Conservation (phyloP, 2,888 invertebrate genomes). For the Ecdyonurus torrentis region DNA sequence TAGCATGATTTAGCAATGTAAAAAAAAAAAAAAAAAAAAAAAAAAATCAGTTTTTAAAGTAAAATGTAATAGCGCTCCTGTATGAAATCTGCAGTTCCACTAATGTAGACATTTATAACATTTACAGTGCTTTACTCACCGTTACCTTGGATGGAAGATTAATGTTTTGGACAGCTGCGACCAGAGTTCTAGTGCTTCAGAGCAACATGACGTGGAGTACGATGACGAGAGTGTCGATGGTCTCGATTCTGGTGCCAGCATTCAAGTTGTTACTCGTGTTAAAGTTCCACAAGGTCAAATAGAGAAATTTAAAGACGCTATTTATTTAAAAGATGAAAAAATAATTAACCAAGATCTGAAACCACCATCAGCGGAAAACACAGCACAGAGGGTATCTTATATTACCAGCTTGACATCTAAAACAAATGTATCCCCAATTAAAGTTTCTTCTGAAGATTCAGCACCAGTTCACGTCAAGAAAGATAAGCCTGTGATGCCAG, state of each 20-base stretch:
- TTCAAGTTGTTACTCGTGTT: constrained; percentile 45
- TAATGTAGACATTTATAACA: constrained; percentile 5
- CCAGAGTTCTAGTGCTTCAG: constrained; percentile 9
- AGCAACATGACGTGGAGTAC: constrained; percentile 21
- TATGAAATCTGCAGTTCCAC: background rate
- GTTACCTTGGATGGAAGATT: constrained; percentile 90
- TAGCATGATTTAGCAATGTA: background rate
- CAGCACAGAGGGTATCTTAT: background rate
- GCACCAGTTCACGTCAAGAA: background rate
- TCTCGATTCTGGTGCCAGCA: constrained; percentile 38
- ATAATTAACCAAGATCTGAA: constrained; percentile 10
- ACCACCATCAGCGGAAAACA: constrained; percentile 10
- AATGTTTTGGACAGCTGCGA: constrained; percentile 75
- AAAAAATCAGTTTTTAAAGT: too few relatives aligned
- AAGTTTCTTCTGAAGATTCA: background rate
- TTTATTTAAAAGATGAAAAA: background rate
- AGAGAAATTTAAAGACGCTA: background rate
- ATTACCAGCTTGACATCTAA: constrained; percentile 13
- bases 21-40: background rate
- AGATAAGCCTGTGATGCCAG: background rate
- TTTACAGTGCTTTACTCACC: constrained; percentile 74
- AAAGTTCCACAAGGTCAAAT: constrained; percentile 17
- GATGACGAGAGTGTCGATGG: constrained; percentile 32
- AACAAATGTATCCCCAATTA: constrained; percentile 10
- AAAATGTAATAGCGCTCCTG: too few relatives aligned